Evolutionary conservation across 2,797 vertebrate species (phyloP).

Genomic region (Hydrolagus colliei): DNA sequence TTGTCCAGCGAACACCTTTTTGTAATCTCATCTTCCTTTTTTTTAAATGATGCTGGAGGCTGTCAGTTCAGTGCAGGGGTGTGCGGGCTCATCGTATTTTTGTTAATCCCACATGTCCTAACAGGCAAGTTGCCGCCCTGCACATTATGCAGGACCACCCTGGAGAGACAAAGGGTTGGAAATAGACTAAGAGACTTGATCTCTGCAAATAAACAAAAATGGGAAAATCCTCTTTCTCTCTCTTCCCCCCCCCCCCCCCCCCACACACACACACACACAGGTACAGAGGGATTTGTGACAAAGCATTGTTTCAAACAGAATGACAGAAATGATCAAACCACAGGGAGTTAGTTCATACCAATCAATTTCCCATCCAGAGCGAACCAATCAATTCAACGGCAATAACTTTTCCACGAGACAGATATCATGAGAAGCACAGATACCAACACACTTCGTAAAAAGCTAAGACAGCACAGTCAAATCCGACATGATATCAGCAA

Average conservation of each 20-base stretch:
- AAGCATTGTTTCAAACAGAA: no score
- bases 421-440: no score
- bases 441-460: no score
- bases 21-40: background rate
- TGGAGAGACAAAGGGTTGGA: slow-evolving; percentile 15
- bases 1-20: background rate
- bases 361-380: no score
- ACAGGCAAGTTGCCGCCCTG: background rate
- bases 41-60: background rate
- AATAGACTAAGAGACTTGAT: background rate
- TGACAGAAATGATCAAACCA: no score
- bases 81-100: background rate
- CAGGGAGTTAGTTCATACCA: no score
- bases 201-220: slow-evolving; percentile 6
- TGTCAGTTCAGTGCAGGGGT: background rate
- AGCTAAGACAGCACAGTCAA: no score
- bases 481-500: no score
- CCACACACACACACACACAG: no score
- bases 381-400: no score
- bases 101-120: background rate
- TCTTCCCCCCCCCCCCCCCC: background rate
- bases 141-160: slow-evolving; percentile 4
- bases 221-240: background rate
- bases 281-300: no score
- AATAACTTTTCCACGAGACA: no score